Conservation (phyloP, 2,797 vertebrate species). For the Avahi laniger region DNA sequence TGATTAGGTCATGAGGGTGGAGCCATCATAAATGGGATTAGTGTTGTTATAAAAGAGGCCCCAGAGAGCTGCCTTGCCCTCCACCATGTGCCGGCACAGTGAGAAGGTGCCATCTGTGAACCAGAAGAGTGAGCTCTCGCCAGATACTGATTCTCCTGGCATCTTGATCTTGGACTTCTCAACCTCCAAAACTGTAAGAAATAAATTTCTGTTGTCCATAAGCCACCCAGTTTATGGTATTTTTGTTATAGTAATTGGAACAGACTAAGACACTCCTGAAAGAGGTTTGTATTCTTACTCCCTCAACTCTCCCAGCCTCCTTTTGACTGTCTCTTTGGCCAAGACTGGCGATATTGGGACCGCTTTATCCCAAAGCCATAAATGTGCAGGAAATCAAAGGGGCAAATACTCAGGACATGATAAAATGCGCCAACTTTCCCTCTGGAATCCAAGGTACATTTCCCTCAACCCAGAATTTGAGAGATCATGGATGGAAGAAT, state of each 20-base stretch:
- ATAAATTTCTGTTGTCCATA: not conserved
- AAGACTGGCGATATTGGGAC: not conserved
- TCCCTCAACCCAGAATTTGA: not conserved
- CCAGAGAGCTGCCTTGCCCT: not conserved
- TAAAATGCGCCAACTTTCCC: not conserved
- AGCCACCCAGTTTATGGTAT: not conserved
- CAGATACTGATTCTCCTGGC: not conserved
- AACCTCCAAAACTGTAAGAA: not conserved
- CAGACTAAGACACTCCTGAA: not conserved
- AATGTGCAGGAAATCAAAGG: not conserved
- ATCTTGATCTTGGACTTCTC: not conserved
- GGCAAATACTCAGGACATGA: no score
- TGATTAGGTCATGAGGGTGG: not conserved
- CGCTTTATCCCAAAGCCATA: not conserved
- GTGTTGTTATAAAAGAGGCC: not conserved
- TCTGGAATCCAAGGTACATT: not conserved
- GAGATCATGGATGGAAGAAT: not conserved
- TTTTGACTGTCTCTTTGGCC: not conserved
- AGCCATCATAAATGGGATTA: not conserved
- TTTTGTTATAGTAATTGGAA: not conserved
- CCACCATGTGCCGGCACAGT: not conserved
- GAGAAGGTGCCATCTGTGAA: not conserved
- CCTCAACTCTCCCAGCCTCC: not conserved
- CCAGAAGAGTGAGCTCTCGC: not conserved
- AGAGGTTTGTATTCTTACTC: not conserved